Evolutionary conservation across 2,113 vertebrate genomes (phyloP).

Genomic region (Gnathonemus longibarbis): DNA sequence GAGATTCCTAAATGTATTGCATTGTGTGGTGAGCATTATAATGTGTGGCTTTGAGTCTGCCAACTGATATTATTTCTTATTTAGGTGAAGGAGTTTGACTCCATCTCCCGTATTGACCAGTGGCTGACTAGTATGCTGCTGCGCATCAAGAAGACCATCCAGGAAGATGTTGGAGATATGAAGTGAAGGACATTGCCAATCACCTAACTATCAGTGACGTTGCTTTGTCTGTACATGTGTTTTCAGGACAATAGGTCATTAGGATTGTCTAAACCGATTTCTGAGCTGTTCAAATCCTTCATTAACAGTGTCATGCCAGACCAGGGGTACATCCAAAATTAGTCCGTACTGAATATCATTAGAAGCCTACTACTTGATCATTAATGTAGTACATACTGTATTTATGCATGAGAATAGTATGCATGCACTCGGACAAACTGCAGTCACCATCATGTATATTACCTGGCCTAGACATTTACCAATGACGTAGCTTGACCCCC

Average conservation of each 20-base stretch:
- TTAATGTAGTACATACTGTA: background rate
- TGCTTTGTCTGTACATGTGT: background rate
- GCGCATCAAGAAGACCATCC: constrained; percentile 93
- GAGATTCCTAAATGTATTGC: background rate
- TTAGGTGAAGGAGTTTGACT: constrained; percentile 91
- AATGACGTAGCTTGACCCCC: background rate
- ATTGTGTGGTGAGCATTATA: background rate
- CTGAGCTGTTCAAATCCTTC: background rate
- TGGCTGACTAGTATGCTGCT: constrained; percentile 92
- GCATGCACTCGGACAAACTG: background rate
- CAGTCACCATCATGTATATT: background rate
- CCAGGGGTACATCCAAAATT: background rate
- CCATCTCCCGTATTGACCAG: constrained; percentile 90
- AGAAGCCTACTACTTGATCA: background rate
- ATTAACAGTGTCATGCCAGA: background rate
- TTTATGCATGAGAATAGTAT: background rate
- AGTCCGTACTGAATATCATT: background rate
- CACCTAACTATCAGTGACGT: background rate
- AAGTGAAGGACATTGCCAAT: constrained; percentile 62
- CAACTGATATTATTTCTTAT: background rate
- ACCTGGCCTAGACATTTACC: background rate
- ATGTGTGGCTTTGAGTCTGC: background rate
- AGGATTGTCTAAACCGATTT: background rate
- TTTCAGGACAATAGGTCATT: background rate
- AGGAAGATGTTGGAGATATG: constrained; percentile 81